These are phyloP conservation scores for Phrynocephalus vlangalii DNA, from an alignment of 2,797 vertebrate species.

Conservation along the genomic window DNA sequence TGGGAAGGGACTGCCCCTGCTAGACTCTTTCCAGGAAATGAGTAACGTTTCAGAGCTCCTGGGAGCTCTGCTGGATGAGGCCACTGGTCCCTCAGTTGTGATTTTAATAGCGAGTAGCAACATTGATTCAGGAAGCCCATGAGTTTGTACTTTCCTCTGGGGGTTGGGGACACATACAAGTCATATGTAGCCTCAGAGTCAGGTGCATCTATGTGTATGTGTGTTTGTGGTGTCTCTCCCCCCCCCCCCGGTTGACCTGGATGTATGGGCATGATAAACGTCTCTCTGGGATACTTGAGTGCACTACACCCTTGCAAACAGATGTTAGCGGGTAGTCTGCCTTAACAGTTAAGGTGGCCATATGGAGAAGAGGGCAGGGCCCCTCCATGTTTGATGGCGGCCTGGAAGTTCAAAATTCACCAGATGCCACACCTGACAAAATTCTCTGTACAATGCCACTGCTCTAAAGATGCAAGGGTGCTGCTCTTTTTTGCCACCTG, in stretches of 20 bases:
- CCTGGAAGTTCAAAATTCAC: no score
- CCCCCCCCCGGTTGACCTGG: no score
- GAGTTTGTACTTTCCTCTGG: background rate
- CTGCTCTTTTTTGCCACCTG: no score
- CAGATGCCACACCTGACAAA: no score
- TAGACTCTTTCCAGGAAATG: background rate
- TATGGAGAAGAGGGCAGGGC: no score
- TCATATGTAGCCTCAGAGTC: background rate
- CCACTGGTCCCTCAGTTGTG: background rate
- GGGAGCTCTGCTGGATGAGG: background rate
- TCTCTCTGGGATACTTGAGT: background rate
- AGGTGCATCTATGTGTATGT: no score
- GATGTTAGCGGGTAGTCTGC: no score
- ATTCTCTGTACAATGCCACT: no score
- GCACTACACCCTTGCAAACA: background rate
- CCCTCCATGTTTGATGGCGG: no score
- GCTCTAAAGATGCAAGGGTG: no score
- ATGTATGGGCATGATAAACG: background rate
- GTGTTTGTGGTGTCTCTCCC: no score
- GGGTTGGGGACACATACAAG: background rate
- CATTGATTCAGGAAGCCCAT: background rate
- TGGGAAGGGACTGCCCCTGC: background rate
- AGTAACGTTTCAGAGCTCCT: background rate
- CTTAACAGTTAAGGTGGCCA: background rate
- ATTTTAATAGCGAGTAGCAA: background rate